Conservation (phyloP, 2,797 vertebrate species). For the Choloepus didactylus region DNA sequence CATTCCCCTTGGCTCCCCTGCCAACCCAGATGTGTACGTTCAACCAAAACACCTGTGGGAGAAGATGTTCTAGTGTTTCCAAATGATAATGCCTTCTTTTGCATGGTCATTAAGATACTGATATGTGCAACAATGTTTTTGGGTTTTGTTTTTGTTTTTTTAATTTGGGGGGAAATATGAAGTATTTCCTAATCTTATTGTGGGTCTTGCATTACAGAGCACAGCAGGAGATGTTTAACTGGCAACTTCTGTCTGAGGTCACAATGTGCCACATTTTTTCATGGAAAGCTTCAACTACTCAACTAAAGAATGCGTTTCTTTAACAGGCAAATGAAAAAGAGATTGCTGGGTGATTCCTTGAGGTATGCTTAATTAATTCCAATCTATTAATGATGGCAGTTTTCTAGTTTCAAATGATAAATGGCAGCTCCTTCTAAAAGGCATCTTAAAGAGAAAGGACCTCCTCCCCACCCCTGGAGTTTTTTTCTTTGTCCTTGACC, state of each 20-base stretch:
- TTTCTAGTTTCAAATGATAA: conserved; percentile 84
- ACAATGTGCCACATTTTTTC: conserved; percentile 28
- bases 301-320: conserved; percentile 66
- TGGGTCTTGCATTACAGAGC: conserved; percentile 21
- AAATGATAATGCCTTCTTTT: neutral
- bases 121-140: neutral
- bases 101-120: neutral
- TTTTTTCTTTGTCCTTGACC: conserved; percentile 83
- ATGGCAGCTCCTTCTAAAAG: conserved; percentile 77
- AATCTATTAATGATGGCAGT: conserved; percentile 79
- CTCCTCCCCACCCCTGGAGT: conserved; percentile 66
- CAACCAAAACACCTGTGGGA: neutral
- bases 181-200: conserved; percentile 3
- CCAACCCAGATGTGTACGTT: neutral
- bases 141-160: neutral
- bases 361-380: conserved; percentile 80
- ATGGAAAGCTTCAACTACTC: conserved; percentile 66
- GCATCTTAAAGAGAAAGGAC: conserved; percentile 72
- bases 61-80: neutral
- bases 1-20: too few relatives aligned
- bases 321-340: conserved; percentile 69
- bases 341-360: conserved; percentile 62
- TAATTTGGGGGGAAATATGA: neutral
- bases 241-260: conserved; percentile 65
- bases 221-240: conserved; percentile 66